Evolutionary conservation across 2,888 invertebrate species (phyloP).

Genomic region (Aethes cnicana): DNA sequence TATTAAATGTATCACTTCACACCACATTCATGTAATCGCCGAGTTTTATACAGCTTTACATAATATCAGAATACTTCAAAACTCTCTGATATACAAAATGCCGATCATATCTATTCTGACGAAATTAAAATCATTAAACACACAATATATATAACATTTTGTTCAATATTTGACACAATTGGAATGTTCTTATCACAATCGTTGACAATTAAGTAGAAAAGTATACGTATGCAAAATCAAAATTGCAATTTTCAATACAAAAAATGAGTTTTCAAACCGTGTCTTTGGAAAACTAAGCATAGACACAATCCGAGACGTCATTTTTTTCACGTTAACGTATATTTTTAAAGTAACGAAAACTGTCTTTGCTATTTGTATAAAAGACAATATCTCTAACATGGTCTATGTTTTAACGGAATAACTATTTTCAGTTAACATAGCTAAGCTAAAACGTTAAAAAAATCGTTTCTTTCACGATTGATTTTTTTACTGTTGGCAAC

Average conservation of each 20-base stretch:
- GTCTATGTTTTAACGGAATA: constrained; percentile 1
- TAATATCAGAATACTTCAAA: no score
- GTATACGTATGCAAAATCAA: not conserved
- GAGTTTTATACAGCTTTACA: no score
- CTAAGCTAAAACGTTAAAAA: constrained; percentile 5
- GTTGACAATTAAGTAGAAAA: constrained; percentile 18
- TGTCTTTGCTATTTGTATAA: constrained; percentile 30
- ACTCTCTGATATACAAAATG: no score
- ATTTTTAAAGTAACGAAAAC: constrained; percentile 16
- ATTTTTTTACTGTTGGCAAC: constrained; percentile 6
- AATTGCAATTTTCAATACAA: not conserved
- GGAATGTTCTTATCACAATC: constrained; percentile 29
- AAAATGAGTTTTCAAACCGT: constrained; percentile 22
- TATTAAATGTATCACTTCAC: no score
- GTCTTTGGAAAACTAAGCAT: not conserved
- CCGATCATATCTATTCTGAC: not conserved
- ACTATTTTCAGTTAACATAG: constrained; percentile 4
- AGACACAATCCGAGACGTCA: constrained; percentile 22
- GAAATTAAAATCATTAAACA: constrained; percentile 11
- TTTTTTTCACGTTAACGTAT: constrained; percentile 25
- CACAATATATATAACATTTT: constrained; percentile 20
- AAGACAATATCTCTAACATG: constrained; percentile 23
- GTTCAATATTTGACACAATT: constrained; percentile 27
- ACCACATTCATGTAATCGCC: no score
- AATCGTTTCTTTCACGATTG: constrained; percentile 9